Percentiles rank a stretch among this genome's conserved stretches.
Evolutionary conservation across 2,797 vertebrate genomes (phyloP).

Genomic region (Anas flavirostris): DNA sequence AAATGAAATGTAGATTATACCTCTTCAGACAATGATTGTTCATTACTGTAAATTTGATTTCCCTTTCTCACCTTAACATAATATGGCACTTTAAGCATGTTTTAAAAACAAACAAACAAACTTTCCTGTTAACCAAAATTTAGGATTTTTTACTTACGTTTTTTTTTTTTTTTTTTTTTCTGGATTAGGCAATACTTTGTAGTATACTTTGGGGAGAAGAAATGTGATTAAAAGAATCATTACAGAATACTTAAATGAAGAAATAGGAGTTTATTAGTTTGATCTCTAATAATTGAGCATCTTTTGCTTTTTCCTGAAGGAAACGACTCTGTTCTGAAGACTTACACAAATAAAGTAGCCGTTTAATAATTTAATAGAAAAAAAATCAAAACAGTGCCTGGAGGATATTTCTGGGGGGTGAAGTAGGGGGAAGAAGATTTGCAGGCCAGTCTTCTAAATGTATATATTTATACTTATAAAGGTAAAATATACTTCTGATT

Average conservation of each 20-base stretch:
- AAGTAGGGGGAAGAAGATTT: not conserved
- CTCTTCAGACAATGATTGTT: not conserved
- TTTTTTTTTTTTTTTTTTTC: not conserved
- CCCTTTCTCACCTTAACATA: not conserved
- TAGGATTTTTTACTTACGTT: not conserved
- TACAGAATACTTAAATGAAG: not conserved
- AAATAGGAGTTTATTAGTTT: not conserved
- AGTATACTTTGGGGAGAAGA: not conserved
- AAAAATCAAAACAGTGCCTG: not conserved
- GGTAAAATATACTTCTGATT: not conserved
- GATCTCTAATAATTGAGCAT: not conserved
- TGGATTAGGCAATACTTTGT: not conserved
- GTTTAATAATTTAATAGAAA: not conserved
- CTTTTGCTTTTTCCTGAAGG: not conserved
- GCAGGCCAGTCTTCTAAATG: not conserved
- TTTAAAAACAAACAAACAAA: not conserved
- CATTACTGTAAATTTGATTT: not conserved
- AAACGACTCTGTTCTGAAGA: not conserved
- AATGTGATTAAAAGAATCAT: not conserved
- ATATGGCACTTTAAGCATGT: not conserved
- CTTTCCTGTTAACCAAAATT: not conserved
- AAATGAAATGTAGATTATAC: not conserved
- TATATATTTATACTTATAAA: not conserved
- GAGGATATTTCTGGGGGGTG: not conserved
- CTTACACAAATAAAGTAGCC: not conserved